phyloP scores from a whole-genome alignment of 2,888 invertebrate genomes.

The Limnephilus marmoratus region DNA sequence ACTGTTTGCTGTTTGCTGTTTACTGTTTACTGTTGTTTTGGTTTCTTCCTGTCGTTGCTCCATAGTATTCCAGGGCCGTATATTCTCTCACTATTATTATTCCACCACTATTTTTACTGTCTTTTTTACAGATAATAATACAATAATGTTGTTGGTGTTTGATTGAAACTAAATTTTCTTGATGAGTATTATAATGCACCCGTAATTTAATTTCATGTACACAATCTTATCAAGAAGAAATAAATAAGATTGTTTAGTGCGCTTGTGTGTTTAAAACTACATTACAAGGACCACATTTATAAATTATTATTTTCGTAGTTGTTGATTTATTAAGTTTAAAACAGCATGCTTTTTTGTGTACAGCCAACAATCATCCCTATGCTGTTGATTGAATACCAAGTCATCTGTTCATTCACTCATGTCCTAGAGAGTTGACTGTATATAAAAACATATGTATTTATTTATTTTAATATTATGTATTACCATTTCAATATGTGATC shows the following conservation, averaged over 20 bases:
- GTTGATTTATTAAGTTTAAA: not conserved
- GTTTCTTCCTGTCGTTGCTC: constrained; percentile 6
- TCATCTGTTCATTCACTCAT: not conserved
- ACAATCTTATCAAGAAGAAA: not conserved
- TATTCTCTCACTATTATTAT: not conserved
- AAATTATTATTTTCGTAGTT: not conserved
- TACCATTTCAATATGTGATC: not conserved
- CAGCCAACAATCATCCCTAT: not conserved
- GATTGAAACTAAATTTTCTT: constrained; percentile 24
- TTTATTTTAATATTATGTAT: not conserved
- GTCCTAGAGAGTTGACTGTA: not conserved
- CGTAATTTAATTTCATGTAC: constrained; percentile 13
- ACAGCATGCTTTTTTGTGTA: constrained; percentile 39
- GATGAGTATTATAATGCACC: not conserved
- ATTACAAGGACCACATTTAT: not conserved
- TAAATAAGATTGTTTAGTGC: not conserved
- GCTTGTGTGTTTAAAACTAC: not conserved
- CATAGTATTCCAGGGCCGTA: not conserved
- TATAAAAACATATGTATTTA: not conserved
- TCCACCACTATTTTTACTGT: not conserved
- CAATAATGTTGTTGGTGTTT: constrained; percentile 32
- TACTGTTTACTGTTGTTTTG: constrained; percentile 29
- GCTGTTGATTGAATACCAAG: not conserved
- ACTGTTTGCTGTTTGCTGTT: constrained; percentile 47
- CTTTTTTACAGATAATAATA: constrained; percentile 26